Evolutionary conservation across 2,113 vertebrate species (phyloP).

Genomic region (Sorex araneus): DNA sequence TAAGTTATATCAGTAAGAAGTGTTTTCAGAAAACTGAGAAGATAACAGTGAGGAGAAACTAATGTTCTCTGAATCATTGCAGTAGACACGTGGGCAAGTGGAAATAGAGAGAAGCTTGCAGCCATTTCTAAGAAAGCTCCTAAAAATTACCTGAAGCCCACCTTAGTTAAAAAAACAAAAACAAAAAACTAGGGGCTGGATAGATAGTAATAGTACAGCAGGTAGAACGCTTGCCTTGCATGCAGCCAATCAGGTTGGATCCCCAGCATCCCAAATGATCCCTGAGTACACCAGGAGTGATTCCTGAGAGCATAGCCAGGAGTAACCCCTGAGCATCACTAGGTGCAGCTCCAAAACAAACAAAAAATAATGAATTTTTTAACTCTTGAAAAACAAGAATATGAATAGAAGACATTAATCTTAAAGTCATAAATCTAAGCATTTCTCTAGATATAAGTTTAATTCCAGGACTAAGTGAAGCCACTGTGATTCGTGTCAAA

Average conservation of each 20-base stretch:
- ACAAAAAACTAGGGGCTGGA: neutral
- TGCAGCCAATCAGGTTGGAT: too few relatives aligned
- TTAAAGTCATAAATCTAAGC: neutral
- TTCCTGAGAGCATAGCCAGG: too few relatives aligned
- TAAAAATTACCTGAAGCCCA: neutral
- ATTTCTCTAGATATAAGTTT: neutral
- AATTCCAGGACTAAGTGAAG: neutral
- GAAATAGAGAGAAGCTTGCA: neutral
- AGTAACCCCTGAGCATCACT: too few relatives aligned
- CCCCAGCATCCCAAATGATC: too few relatives aligned
- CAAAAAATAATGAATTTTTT: too few relatives aligned
- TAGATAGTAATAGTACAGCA: too few relatives aligned
- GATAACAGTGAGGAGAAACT: neutral
- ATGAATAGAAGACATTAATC: neutral
- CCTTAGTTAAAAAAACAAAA: neutral
- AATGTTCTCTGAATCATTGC: neutral
- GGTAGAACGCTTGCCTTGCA: too few relatives aligned
- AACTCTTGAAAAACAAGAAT: neutral
- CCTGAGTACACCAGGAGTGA: too few relatives aligned
- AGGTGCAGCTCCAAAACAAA: too few relatives aligned
- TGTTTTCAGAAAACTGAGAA: neutral
- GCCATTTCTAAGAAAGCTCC: slow-evolving; percentile 5
- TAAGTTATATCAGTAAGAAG: neutral
- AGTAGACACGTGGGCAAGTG: neutral
- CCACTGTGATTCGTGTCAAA: neutral